phyloP scores from a whole-genome alignment of 2,888 invertebrate species.

The Volucella zonaria region DNA sequence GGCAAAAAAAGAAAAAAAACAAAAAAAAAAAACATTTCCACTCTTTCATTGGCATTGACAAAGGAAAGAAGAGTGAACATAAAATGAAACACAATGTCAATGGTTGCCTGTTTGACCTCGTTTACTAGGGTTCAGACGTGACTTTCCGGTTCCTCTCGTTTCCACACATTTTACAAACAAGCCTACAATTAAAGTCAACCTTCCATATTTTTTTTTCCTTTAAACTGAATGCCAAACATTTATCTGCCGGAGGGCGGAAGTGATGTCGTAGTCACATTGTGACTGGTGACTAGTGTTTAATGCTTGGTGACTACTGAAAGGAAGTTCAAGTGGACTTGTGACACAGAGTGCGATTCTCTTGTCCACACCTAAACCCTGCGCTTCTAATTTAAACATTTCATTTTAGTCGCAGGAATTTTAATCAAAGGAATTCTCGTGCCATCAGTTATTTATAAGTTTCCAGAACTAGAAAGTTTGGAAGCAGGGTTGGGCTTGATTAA shows the following conservation, averaged over 20 bases:
- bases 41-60: slow-evolving; percentile 12
- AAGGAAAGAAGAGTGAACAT: not conserved
- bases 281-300: not conserved
- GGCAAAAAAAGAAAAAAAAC: not conserved
- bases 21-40: not conserved
- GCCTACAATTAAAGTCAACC: slow-evolving; percentile 55
- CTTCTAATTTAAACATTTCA: slow-evolving; percentile 21
- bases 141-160: slow-evolving; percentile 45
- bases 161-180: slow-evolving; percentile 13
- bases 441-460: slow-evolving; percentile 23
- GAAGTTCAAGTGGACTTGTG: slow-evolving; percentile 59
- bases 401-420: slow-evolving; percentile 18
- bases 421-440: slow-evolving; percentile 20
- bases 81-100: slow-evolving; percentile 58
- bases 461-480: not conserved
- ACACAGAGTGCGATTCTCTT: not conserved
- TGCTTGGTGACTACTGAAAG: not conserved
- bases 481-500: slow-evolving; percentile 11
- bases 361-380: not conserved
- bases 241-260: slow-evolving; percentile 26
- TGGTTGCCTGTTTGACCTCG: slow-evolving; percentile 58
- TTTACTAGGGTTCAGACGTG: slow-evolving; percentile 65
- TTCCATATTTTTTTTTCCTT: slow-evolving; percentile 14
- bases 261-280: slow-evolving; percentile 15
- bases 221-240: slow-evolving; percentile 42